Percentiles rank a stretch among this genome's conserved stretches.
These are phyloP conservation scores for Piscicola geometra DNA, from an alignment of 2,888 invertebrate genomes.

Conservation along the genomic window DNA sequence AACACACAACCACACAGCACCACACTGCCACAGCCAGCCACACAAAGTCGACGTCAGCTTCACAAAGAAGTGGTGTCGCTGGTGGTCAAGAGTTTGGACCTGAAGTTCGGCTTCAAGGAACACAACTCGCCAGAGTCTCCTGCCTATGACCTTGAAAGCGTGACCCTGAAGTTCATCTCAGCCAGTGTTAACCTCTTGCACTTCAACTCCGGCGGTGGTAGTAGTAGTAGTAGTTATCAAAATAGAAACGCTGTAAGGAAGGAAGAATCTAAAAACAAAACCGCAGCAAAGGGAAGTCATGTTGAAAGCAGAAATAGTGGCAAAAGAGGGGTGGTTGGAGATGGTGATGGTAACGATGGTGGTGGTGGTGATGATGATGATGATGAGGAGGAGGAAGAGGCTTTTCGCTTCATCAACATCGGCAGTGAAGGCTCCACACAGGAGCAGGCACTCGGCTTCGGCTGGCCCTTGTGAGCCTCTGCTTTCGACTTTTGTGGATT, in stretches of 20 bases:
- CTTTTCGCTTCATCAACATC: neutral
- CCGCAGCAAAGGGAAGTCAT: neutral
- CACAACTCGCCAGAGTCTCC: neutral
- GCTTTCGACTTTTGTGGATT: too few relatives aligned
- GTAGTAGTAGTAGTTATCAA: too few relatives aligned
- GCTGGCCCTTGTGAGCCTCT: slow-evolving; percentile 1
- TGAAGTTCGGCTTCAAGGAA: slow-evolving; percentile 5
- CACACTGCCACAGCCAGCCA: neutral
- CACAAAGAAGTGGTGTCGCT: slow-evolving; percentile 14
- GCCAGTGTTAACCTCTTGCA: neutral
- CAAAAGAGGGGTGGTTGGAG: too few relatives aligned
- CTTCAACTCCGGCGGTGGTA: neutral
- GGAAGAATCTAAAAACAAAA: neutral
- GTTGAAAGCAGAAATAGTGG: neutral
- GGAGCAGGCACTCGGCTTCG: slow-evolving; percentile 1
- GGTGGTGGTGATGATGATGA: neutral
- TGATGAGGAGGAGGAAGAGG: neutral
- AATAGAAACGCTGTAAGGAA: neutral
- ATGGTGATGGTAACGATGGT: neutral
- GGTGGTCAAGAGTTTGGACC: slow-evolving; percentile 14
- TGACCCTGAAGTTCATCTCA: neutral
- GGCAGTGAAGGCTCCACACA: neutral
- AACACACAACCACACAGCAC: too few relatives aligned
- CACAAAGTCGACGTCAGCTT: slow-evolving; percentile 3
- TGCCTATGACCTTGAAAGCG: neutral